phyloP scores from a whole-genome alignment of 2,797 vertebrate species.

The Euthynnus affinis region DNA sequence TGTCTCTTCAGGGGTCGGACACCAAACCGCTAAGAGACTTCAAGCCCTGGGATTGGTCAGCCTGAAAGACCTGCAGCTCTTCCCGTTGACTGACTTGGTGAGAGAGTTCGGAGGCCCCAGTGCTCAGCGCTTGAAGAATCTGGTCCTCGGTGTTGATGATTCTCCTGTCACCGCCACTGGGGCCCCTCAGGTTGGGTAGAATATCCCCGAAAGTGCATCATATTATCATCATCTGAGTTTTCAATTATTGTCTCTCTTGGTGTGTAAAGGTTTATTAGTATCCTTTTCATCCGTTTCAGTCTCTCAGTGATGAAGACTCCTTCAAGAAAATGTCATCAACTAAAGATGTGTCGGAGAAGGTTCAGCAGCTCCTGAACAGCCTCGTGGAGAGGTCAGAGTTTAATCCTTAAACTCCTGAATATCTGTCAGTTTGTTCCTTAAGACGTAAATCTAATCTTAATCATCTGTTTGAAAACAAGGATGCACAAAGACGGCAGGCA shows the following conservation, averaged over 20 bases:
- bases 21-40: conserved; percentile 88
- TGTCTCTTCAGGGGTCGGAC: conserved; percentile 88
- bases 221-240: not conserved
- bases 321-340: conserved; percentile 91
- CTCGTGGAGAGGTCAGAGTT: conserved; percentile 86
- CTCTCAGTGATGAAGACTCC: conserved; percentile 95
- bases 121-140: conserved; percentile 88
- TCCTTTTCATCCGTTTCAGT: conserved; percentile 81
- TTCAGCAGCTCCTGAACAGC: conserved; percentile 86
- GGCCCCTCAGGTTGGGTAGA: conserved; percentile 89
- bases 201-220: not conserved
- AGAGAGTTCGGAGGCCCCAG: conserved; percentile 85
- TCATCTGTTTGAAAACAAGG: conserved; percentile 73
- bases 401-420: not conserved
- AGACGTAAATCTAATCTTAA: conserved; percentile 13
- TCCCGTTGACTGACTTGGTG: conserved; percentile 81
- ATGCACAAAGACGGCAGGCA: conserved; percentile 89
- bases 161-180: conserved; percentile 88
- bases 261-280: not conserved
- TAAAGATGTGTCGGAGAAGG: conserved; percentile 86
- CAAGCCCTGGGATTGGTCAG: conserved; percentile 85
- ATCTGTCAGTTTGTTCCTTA: fast-evolving
- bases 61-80: conserved; percentile 86
- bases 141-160: conserved; percentile 88
- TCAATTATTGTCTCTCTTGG: not conserved